phyloP scores from a whole-genome alignment of 2,113 vertebrate species.

The Regulus satrapa region DNA sequence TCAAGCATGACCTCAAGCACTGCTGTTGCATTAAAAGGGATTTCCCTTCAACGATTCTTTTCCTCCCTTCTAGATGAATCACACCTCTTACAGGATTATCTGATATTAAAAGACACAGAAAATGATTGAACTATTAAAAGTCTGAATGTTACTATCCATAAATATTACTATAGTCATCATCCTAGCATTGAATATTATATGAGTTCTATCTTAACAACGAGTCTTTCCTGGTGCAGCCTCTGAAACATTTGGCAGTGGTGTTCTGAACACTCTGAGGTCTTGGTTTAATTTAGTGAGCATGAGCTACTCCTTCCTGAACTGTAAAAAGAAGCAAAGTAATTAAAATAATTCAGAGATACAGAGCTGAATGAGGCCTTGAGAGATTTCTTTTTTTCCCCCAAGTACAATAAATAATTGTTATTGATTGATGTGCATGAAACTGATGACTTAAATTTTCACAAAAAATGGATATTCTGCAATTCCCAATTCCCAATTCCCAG shows the following conservation, averaged over 20 bases:
- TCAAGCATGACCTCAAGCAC: slow-evolving; percentile 10
- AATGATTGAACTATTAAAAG: background rate
- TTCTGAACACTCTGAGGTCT: background rate
- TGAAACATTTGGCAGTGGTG: background rate
- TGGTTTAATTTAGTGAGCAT: background rate
- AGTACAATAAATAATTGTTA: background rate
- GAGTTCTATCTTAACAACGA: background rate
- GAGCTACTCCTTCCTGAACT: background rate
- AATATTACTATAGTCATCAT: background rate
- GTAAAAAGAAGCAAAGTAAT: background rate
- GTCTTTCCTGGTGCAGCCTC: background rate
- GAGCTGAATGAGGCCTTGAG: background rate
- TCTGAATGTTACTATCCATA: background rate
- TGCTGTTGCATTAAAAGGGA: slow-evolving; percentile 43
- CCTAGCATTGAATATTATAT: background rate
- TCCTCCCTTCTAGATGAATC: slow-evolving; percentile 48
- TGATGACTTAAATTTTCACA: background rate
- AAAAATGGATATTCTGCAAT: background rate
- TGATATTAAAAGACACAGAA: background rate
- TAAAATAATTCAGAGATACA: background rate
- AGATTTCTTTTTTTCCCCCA: background rate
- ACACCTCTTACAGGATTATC: background rate
- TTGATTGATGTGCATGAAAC: background rate
- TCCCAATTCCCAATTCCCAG: background rate
- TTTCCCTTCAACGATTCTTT: slow-evolving; percentile 57